These are phyloP conservation scores for Brachylomia viminalis DNA, from an alignment of 2,888 invertebrate species.

Conservation along the genomic window DNA sequence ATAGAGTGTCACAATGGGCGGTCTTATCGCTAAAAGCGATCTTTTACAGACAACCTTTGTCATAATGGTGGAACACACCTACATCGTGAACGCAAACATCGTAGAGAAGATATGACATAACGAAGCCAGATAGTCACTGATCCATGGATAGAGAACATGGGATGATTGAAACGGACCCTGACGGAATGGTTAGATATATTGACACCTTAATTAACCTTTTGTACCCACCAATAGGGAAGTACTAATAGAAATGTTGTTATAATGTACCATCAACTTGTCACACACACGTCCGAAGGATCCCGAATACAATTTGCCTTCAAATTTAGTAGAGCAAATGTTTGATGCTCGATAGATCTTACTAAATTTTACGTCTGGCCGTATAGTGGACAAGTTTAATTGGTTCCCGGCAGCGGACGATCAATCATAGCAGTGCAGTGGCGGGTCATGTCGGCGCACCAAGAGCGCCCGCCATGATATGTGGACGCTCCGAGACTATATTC, in stretches of 20 bases:
- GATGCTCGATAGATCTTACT: slow-evolving; percentile 79
- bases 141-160: background rate
- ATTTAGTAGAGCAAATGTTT: slow-evolving; percentile 57
- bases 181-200: slow-evolving; percentile 14
- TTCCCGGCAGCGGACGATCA: slow-evolving; percentile 81
- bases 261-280: slow-evolving; percentile 37
- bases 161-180: background rate
- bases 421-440: slow-evolving; percentile 80
- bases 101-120: background rate
- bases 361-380: slow-evolving; percentile 80
- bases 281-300: slow-evolving; percentile 16
- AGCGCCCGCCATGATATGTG: slow-evolving; percentile 59
- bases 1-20: no score
- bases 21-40: no score
- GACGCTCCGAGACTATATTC: slow-evolving; percentile 45
- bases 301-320: slow-evolving; percentile 41
- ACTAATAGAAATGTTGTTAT: slow-evolving; percentile 16
- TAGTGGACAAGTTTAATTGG: slow-evolving; percentile 89
- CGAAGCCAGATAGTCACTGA: no score
- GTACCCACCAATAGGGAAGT: background rate
- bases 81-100: background rate
- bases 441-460: slow-evolving; percentile 75
- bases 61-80: background rate
- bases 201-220: slow-evolving; percentile 40
- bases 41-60: no score